These are phyloP conservation scores for Bos taurus DNA, from an alignment of 2,113 vertebrate species.

Conservation along the genomic window ARS-UCD2.0 NC_037331.1:112392501-112393000, in stretches of 20 bases:
- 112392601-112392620: not conserved
- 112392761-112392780: not conserved
- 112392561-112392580: not conserved
- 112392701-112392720: not conserved
- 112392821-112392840: not conserved
- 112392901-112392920: not conserved
- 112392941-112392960: not conserved
- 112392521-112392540: not conserved
- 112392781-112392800: not conserved
- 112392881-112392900: not conserved
- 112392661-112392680: not conserved
- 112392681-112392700: not conserved
- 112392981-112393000: not conserved
- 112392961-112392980: not conserved
- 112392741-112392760: not conserved
- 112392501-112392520: rapidly evolving
- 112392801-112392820: not conserved
- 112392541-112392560: not conserved
- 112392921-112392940: not conserved
- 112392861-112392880: not conserved
- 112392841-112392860: not conserved
- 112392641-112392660: not conserved
- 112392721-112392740: not conserved
- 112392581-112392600: not conserved
- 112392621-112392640: not conserved